phyloP scores from a whole-genome alignment of 2,797 vertebrate species.

The Sorex maritimensis region DNA sequence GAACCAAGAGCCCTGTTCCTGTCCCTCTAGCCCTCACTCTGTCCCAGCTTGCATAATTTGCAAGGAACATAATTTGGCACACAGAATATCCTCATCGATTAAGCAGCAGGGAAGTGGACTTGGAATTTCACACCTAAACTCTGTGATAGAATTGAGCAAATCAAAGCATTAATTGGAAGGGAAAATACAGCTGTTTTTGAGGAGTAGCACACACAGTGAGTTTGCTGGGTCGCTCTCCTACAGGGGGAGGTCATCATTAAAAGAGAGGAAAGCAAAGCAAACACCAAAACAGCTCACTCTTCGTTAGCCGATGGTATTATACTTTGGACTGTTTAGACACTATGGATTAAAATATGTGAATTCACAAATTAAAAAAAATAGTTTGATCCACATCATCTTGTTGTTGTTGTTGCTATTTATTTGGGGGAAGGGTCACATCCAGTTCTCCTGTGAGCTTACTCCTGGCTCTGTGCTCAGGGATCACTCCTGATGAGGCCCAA shows the following conservation, averaged over 20 bases:
- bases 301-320: conserved; percentile 33
- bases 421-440: too few relatives aligned
- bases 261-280: not conserved
- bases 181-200: conserved; percentile 61
- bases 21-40: not conserved
- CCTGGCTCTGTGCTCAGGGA: too few relatives aligned
- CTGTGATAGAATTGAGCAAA: conserved; percentile 73
- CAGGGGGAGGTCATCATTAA: not conserved
- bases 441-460: too few relatives aligned
- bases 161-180: conserved; percentile 79
- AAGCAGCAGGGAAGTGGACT: conserved; percentile 66
- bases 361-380: conserved; percentile 72
- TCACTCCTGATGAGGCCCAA: too few relatives aligned
- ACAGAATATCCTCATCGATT: conserved; percentile 67
- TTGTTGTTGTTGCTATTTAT: not conserved
- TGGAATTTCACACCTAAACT: conserved; percentile 76
- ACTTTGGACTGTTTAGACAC: conserved; percentile 51
- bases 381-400: conserved; percentile 78
- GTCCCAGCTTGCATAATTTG: conserved; percentile 60
- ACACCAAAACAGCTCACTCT: conserved; percentile 8
- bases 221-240: conserved; percentile 16
- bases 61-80: conserved; percentile 66
- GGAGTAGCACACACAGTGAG: not conserved
- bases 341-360: conserved; percentile 72
- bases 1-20: not conserved